Percentiles rank a stretch among this genome's conserved stretches.
phyloP scores from a whole-genome alignment of 2,888 invertebrate genomes.

The Pyrochroa serraticornis region DNA sequence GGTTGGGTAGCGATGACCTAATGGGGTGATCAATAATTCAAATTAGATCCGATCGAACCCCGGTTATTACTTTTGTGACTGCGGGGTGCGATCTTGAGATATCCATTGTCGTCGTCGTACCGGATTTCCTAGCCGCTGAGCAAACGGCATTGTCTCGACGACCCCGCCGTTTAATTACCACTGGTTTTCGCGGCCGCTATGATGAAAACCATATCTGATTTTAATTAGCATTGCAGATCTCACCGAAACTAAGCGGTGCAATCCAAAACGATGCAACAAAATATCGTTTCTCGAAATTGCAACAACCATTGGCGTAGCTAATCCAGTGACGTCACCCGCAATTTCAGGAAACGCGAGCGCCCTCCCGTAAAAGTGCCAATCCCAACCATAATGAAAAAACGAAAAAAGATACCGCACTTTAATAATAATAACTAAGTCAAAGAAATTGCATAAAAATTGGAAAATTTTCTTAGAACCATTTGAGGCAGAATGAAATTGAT shows the following conservation, averaged over 20 bases:
- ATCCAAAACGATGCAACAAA: neutral
- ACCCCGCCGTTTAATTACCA: slow-evolving; percentile 31
- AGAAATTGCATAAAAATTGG: too few relatives aligned
- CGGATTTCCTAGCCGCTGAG: slow-evolving; percentile 8
- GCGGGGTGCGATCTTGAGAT: neutral
- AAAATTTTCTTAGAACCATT: too few relatives aligned
- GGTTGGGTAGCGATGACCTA: too few relatives aligned
- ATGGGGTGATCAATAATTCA: slow-evolving; percentile 8
- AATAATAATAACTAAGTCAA: too few relatives aligned
- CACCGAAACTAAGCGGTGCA: slow-evolving; percentile 30
- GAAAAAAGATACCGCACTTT: too few relatives aligned
- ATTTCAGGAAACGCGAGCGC: too few relatives aligned
- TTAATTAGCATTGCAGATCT: slow-evolving; percentile 44
- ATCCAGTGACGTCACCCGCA: too few relatives aligned
- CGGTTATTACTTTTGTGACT: neutral
- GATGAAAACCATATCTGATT: slow-evolving; percentile 35
- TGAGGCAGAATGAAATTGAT: too few relatives aligned
- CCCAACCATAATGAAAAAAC: too few relatives aligned
- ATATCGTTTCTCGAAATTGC: neutral
- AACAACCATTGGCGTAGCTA: neutral
- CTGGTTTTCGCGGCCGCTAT: slow-evolving; percentile 25
- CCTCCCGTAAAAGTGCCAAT: too few relatives aligned
- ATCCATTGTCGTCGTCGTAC: slow-evolving; percentile 9
- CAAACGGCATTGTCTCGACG: slow-evolving; percentile 23
- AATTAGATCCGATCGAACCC: slow-evolving; percentile 3